Conservation (phyloP, 2,888 invertebrate species). For the Luperina testacea region DNA sequence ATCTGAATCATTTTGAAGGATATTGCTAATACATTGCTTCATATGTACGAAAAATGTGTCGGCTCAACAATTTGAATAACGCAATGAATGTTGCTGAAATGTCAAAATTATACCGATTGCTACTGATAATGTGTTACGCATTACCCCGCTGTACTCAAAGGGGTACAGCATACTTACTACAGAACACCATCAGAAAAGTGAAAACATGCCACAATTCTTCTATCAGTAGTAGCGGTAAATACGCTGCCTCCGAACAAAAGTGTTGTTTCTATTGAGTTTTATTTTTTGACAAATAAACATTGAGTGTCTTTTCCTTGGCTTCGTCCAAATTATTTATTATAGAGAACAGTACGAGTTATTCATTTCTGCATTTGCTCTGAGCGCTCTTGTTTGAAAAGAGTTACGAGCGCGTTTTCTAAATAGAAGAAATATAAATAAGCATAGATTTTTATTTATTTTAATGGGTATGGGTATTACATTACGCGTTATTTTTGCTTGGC, state of each 20-base stretch:
- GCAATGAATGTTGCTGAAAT: no score
- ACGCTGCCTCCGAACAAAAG: conserved; percentile 47
- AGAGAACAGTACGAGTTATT: conserved; percentile 32
- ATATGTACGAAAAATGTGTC: no score
- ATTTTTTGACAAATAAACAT: conserved; percentile 55
- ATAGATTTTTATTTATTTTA: neutral
- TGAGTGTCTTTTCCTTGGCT: conserved; percentile 42
- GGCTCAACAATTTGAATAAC: no score
- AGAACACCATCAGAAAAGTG: neutral
- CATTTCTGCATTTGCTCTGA: conserved; percentile 32
- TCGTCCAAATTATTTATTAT: conserved; percentile 50
- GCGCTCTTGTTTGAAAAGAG: conserved; percentile 1
- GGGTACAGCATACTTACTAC: no score
- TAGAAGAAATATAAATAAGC: conserved; percentile 5
- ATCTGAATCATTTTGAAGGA: no score
- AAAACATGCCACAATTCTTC: neutral
- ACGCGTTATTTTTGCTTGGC: neutral
- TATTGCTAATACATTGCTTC: no score
- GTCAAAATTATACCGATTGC: no score
- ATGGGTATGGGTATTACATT: neutral
- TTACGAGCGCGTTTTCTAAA: conserved; percentile 16
- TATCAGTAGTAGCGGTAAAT: conserved; percentile 36
- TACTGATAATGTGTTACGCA: no score
- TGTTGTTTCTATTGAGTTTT: conserved; percentile 43
- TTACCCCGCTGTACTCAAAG: no score